Conservation (phyloP, 2,113 vertebrate genomes). For the Eolophus roseicapilla region DNA sequence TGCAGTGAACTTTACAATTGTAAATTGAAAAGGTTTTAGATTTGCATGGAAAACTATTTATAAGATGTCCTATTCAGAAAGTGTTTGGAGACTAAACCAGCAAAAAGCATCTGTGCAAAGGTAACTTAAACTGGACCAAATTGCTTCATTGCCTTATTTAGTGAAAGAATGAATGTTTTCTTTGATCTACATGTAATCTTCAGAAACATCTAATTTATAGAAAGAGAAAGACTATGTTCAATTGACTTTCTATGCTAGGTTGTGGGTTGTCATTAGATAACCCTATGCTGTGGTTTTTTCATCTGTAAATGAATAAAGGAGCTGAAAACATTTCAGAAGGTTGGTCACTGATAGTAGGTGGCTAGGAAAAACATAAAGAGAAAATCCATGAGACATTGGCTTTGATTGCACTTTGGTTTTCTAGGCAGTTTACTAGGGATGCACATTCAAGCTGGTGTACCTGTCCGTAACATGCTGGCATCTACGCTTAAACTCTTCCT, state of each 20-base stretch:
- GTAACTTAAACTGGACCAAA: background rate
- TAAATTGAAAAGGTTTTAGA: conserved; percentile 53
- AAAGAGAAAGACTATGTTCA: background rate
- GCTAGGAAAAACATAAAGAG: background rate
- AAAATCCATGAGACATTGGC: background rate
- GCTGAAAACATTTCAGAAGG: background rate
- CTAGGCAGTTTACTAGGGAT: background rate
- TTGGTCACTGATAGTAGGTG: background rate
- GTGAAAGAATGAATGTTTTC: background rate
- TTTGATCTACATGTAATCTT: background rate
- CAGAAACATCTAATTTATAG: background rate
- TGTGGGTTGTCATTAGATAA: background rate
- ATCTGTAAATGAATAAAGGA: background rate
- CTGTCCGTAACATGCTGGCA: accelerated
- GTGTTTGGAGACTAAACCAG: background rate
- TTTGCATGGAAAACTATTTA: conserved; percentile 6
- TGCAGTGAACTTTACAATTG: conserved; percentile 55
- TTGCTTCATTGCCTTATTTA: background rate
- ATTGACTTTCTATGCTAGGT: background rate
- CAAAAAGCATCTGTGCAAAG: background rate
- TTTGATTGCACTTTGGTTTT: background rate
- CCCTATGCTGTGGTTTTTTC: background rate
- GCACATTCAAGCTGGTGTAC: background rate
- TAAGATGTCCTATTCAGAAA: background rate
- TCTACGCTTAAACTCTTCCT: background rate